phyloP scores from a whole-genome alignment of 2,888 invertebrate species.

The Andrena dorsata region DNA sequence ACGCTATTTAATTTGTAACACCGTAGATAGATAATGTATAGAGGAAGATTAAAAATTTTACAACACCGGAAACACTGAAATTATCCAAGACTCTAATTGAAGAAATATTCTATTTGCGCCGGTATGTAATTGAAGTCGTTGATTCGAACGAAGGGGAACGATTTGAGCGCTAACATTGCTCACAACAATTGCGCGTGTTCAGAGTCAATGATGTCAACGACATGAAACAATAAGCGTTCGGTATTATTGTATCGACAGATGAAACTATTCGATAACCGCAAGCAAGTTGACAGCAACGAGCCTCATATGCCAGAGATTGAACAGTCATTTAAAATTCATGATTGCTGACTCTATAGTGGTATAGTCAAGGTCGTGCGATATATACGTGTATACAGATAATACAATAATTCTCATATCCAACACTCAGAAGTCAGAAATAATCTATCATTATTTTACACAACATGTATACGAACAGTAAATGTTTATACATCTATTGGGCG shows the following conservation, averaged over 20 bases:
- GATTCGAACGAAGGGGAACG: not conserved
- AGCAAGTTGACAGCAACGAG: not conserved
- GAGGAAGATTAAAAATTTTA: too few relatives aligned
- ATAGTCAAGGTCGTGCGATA: not conserved
- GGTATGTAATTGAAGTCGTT: not conserved
- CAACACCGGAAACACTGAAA: too few relatives aligned
- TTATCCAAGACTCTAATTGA: not conserved
- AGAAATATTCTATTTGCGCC: not conserved
- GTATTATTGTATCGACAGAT: conserved; percentile 3
- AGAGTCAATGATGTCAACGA: conserved; percentile 3
- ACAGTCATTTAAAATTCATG: not conserved
- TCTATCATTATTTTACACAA: conserved; percentile 40
- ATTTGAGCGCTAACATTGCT: not conserved
- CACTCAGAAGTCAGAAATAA: conserved; percentile 11
- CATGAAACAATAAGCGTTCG: conserved; percentile 1
- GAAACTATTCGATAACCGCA: not conserved
- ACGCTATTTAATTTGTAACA: too few relatives aligned
- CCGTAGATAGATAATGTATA: too few relatives aligned
- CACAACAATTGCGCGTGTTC: not conserved
- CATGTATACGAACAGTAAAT: conserved; percentile 3
- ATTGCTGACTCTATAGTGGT: not conserved
- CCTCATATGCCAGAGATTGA: not conserved
- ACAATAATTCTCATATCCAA: not conserved
- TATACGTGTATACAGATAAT: not conserved
- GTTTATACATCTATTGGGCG: conserved; percentile 44